Evolutionary conservation across 2,888 invertebrate species (phyloP).

Genomic region (Dicycla oo): DNA sequence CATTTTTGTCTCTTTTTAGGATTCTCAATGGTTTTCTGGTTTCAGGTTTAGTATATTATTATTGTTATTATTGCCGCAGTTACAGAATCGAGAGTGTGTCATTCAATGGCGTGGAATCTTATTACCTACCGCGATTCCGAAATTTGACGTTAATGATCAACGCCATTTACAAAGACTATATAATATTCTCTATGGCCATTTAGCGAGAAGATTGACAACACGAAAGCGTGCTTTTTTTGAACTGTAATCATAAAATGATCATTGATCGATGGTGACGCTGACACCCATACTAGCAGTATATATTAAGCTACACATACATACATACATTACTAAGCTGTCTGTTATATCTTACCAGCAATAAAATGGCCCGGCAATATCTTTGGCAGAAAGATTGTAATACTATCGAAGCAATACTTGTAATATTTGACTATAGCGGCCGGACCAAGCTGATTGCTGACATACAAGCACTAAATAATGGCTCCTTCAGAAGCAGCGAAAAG

Average conservation of each 20-base stretch:
- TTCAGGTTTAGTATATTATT: too few relatives aligned
- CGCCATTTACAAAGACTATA: too few relatives aligned
- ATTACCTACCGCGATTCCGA: constrained; percentile 1
- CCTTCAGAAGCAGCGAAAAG: too few relatives aligned
- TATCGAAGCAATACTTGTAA: neutral
- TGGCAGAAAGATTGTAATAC: too few relatives aligned
- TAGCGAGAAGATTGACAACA: neutral
- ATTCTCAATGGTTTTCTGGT: too few relatives aligned
- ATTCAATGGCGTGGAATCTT: neutral
- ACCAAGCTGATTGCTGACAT: neutral
- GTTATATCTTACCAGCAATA: neutral
- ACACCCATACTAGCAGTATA: neutral
- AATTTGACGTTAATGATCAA: neutral
- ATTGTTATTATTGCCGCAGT: neutral
- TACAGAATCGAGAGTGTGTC: neutral
- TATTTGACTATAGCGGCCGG: neutral
- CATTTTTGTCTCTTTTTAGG: too few relatives aligned
- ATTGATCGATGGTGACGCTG: neutral
- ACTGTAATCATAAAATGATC: neutral
- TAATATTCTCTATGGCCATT: too few relatives aligned
- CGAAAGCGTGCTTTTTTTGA: neutral
- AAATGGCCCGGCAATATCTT: too few relatives aligned
- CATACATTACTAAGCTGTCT: too few relatives aligned
- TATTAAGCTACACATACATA: too few relatives aligned
- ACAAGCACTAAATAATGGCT: neutral